Evolutionary conservation across 2,797 vertebrate species (phyloP), one percentile per base, ranked within the genome.

Genomic region (Micromesistius poutassou): DNA sequence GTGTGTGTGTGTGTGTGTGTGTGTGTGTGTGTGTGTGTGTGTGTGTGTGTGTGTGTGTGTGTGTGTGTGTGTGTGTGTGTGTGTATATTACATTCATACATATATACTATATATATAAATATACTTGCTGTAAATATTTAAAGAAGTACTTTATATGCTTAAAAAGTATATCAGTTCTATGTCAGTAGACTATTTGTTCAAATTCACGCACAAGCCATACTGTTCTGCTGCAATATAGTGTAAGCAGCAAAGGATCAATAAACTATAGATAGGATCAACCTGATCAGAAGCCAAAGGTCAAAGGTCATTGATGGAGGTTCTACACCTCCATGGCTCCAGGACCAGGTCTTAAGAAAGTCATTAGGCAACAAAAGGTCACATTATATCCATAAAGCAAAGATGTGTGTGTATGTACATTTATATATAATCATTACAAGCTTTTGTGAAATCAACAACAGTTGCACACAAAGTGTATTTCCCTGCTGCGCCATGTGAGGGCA

Each of bases 401-500:
- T 5, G 46, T 35, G 5, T 35, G 5, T 35, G 5, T 35, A 6
- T 35, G 2, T 35, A 6, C 6, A 22, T 38, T 9, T 9, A 36
- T 36, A 36, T 36, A 36, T 8, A 7, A 36, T 36, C 5, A 36
- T 36, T 33, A 33, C 5, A 16, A 50, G 46, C 46, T 50, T 50
- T 50, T 50, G 16, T 4, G 3, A 50, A 22, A 50, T 22, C 16
- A 50, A 12, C 16, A 50, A 22, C 19, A 22, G 9, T 28, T 12
- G 62, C 62, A 62, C 8, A 22, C 2, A 62, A 68, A 68, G 30
- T 86, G 82, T 68, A 31, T 31, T 85, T 81, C 81, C 76, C 40
- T 84, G 85, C 89, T 89, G 85, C 70, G 19, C 90, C 93, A 91
- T 89, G 76, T 85, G 92, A 83, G 87, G 88, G 30, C 90, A 92